Conservation (phyloP, 2,113 vertebrate genomes). For the Regulus satrapa region DNA sequence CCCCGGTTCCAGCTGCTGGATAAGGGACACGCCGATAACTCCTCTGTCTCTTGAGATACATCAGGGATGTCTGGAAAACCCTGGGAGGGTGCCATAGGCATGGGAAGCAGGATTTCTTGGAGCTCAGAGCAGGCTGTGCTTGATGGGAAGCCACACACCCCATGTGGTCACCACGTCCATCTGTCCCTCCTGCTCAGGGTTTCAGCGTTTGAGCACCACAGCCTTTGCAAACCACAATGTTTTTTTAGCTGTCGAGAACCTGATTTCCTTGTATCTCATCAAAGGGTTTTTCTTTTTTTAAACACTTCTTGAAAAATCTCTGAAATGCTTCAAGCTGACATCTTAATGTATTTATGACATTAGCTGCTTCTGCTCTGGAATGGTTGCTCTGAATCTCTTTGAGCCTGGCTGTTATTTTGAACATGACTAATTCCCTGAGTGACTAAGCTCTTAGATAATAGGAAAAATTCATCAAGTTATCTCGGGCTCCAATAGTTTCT, state of each 20-base stretch:
- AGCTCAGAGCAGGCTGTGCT: background rate
- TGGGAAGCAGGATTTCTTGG: fast-evolving
- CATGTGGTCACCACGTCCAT: background rate
- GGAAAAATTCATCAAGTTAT: conserved; percentile 47
- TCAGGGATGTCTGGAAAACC: background rate
- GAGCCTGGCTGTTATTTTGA: conserved; percentile 56
- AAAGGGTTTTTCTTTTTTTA: background rate
- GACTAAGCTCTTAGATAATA: conserved; percentile 64
- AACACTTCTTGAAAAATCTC: conserved; percentile 46
- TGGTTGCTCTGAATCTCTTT: conserved; percentile 47
- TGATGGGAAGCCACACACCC: background rate
- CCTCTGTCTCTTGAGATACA: background rate
- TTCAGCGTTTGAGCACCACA: background rate
- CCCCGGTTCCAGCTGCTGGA: background rate
- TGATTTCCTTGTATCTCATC: background rate
- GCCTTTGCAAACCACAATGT: background rate
- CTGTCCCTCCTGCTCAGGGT: background rate
- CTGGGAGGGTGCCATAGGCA: background rate
- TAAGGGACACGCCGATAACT: fast-evolving
- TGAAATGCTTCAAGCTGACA: conserved; percentile 23
- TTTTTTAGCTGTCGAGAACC: background rate
- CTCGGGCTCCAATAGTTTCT: conserved; percentile 15
- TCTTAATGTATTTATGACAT: conserved; percentile 41
- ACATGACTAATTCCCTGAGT: conserved; percentile 63
- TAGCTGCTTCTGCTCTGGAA: conserved; percentile 49